These are phyloP conservation scores for Mareca penelope DNA, from an alignment of 2,797 vertebrate species.

Conservation along the genomic window DNA sequence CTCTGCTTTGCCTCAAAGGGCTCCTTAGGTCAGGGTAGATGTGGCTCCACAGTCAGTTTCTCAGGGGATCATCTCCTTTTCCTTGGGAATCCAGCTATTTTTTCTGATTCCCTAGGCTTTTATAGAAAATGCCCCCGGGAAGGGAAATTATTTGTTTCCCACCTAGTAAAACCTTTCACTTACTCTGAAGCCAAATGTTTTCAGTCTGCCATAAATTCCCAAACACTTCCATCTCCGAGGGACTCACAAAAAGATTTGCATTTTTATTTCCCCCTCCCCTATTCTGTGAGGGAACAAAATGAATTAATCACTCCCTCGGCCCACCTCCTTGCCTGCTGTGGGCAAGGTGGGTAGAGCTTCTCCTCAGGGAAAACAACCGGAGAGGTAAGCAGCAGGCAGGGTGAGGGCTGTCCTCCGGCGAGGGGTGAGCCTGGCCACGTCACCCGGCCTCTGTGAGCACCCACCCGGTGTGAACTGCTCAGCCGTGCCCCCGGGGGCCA, in stretches of 20 bases:
- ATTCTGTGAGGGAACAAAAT: background rate
- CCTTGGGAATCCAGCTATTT: background rate
- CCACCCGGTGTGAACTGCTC: background rate
- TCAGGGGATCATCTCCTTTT: background rate
- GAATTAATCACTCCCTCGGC: background rate
- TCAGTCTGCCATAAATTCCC: background rate
- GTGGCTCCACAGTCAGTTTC: background rate
- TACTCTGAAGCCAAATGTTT: conserved; percentile 32
- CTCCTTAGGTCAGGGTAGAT: background rate
- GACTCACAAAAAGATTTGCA: background rate
- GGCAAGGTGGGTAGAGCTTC: background rate
- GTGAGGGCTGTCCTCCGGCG: background rate
- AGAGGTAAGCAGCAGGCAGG: background rate
- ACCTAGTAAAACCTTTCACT: conserved; percentile 20
- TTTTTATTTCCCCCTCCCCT: background rate
- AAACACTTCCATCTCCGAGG: background rate
- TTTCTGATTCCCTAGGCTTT: background rate
- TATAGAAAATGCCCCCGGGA: background rate
- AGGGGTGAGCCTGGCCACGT: background rate
- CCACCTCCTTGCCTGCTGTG: background rate
- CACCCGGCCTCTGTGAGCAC: background rate
- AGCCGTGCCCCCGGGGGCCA: background rate
- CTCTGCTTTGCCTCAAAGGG: background rate
- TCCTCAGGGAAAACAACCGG: background rate
- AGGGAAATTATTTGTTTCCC: conserved; percentile 33